Conservation (phyloP, 1,140 invertebrate genomes). For the Eupeodes corollae region DNA sequence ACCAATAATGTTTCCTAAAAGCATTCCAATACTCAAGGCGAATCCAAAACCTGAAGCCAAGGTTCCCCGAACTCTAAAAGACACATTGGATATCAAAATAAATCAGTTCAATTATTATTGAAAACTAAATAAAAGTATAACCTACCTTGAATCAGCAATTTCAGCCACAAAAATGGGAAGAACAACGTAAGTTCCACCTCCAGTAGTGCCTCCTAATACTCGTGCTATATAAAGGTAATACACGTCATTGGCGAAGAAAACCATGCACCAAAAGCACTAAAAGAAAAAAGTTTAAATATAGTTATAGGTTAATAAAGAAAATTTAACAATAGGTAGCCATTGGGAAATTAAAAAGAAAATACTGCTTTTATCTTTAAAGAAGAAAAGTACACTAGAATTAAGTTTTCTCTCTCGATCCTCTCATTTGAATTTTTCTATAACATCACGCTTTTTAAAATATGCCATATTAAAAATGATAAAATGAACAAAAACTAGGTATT, state of each 20-base stretch:
- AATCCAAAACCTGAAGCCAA: slow-evolving; percentile 25
- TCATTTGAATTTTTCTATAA: too few species aligned
- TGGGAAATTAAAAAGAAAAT: neutral
- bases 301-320: neutral
- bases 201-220: slow-evolving; percentile 32
- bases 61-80: slow-evolving; percentile 23
- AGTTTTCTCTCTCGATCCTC: too few species aligned
- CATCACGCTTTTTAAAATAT: too few species aligned
- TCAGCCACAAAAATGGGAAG: slow-evolving; percentile 32
- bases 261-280: slow-evolving; percentile 25
- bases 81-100: too few species aligned
- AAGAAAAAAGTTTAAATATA: neutral
- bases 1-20: slow-evolving; percentile 23
- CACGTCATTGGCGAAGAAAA: slow-evolving; percentile 25
- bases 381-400: too few species aligned
- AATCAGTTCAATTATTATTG: too few species aligned
- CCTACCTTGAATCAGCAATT: slow-evolving; percentile 30
- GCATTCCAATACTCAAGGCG: slow-evolving; percentile 21
- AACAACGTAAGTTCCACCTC: slow-evolving; percentile 25
- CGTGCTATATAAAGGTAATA: slow-evolving; percentile 34
- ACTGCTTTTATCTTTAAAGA: too few species aligned
- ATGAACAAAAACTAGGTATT: too few species aligned
- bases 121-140: too few species aligned
- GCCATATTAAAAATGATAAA: too few species aligned
- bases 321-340: too few species aligned